A percentile compares a stretch with the other conserved stretches of the same genome.
Conservation (phyloP, 2,888 invertebrate species). For the Microchrysa polita region DNA sequence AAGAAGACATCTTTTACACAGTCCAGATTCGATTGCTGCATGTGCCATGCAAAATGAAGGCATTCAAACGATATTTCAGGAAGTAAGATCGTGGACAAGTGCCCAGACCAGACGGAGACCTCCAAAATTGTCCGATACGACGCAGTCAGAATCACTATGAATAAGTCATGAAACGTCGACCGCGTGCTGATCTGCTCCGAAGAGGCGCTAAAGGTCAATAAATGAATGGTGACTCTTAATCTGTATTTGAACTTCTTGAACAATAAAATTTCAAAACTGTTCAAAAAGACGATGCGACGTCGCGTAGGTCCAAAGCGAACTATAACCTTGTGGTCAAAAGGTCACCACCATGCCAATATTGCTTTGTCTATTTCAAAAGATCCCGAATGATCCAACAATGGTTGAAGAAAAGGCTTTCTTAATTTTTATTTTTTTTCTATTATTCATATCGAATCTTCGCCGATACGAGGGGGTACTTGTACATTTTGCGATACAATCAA, state of each 20-base stretch:
- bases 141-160: too few relatives aligned
- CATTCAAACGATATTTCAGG: too few relatives aligned
- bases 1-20: too few relatives aligned
- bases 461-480: conserved; percentile 10
- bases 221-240: neutral
- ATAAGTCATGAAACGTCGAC: too few relatives aligned
- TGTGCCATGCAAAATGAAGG: too few relatives aligned
- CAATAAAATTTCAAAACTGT: conserved; percentile 14
- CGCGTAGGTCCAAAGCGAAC: too few relatives aligned
- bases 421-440: conserved; percentile 5
- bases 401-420: conserved; percentile 25
- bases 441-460: conserved; percentile 14
- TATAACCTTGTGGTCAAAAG: conserved; percentile 22
- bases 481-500: conserved; percentile 31
- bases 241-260: conserved; percentile 6
- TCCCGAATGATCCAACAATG: conserved; percentile 14
- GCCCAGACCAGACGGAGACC: too few relatives aligned
- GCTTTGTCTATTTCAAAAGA: conserved; percentile 26
- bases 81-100: too few relatives aligned
- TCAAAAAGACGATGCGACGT: too few relatives aligned
- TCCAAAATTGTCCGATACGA: too few relatives aligned
- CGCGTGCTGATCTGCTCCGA: neutral
- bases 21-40: too few relatives aligned
- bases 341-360: neutral
- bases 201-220: conserved; percentile 13